phyloP scores from a whole-genome alignment of 2,888 invertebrate genomes.

The Dynastes tityus region DNA sequence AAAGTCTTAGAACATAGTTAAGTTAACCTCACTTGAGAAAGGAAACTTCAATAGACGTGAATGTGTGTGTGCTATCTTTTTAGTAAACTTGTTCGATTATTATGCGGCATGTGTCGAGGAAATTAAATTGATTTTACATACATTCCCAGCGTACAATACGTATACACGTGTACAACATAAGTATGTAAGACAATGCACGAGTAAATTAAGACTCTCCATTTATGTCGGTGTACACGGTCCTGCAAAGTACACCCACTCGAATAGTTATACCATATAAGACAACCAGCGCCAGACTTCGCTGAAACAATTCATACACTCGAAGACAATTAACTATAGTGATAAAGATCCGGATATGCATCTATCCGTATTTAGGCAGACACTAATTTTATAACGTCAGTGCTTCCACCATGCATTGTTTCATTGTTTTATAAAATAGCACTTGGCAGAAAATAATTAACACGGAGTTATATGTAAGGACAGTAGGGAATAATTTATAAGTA shows the following conservation, averaged over 20 bases:
- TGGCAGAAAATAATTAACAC: not conserved
- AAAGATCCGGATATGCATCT: slow-evolving; percentile 12
- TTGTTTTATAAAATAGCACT: not conserved
- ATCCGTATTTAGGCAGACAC: slow-evolving; percentile 20
- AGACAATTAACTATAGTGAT: slow-evolving; percentile 20
- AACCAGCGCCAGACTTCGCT: not conserved
- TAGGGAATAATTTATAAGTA: too few relatives aligned
- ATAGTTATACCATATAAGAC: slow-evolving; percentile 36
- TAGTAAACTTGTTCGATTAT: slow-evolving; percentile 31
- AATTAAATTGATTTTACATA: slow-evolving; percentile 43
- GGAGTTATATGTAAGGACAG: not conserved
- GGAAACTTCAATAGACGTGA: slow-evolving; percentile 31
- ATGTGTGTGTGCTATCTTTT: slow-evolving; percentile 5
- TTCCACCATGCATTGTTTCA: not conserved
- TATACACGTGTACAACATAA: not conserved
- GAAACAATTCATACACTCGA: slow-evolving; percentile 26
- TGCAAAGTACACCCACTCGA: slow-evolving; percentile 45
- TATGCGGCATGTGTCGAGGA: slow-evolving; percentile 38
- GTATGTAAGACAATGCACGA: slow-evolving; percentile 44
- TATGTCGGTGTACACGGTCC: slow-evolving; percentile 26
- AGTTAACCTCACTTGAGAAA: not conserved
- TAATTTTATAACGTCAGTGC: slow-evolving; percentile 22
- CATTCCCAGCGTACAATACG: slow-evolving; percentile 11
- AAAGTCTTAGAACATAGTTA: slow-evolving; percentile 19
- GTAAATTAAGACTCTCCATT: slow-evolving; percentile 51